phyloP scores from a whole-genome alignment of 2,113 vertebrate genomes.

The Leptobrachium ailaonicum region DNA sequence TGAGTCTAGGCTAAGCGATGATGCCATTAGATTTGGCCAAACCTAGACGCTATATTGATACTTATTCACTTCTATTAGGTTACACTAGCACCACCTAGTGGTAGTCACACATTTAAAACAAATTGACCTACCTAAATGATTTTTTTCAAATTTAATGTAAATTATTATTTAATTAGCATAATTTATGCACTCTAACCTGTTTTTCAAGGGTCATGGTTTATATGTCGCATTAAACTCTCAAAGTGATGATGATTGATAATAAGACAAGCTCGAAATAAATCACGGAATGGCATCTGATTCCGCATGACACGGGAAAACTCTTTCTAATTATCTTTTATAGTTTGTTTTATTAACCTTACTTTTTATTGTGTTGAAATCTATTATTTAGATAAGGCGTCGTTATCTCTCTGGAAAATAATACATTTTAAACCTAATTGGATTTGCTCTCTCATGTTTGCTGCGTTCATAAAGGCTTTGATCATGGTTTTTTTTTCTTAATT shows the following conservation, averaged over 20 bases:
- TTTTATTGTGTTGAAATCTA: conserved; percentile 43
- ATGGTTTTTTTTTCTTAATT: conserved; percentile 28
- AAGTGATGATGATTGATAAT: background rate
- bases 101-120: too few relatives aligned
- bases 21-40: too few relatives aligned
- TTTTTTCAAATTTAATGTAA: too few relatives aligned
- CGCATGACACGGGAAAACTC: conserved; percentile 2
- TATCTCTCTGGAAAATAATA: conserved; percentile 44
- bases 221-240: too few relatives aligned
- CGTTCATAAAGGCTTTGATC: conserved; percentile 36
- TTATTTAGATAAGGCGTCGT: conserved; percentile 44
- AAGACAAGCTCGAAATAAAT: conserved; percentile 17
- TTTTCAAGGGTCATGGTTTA: too few relatives aligned
- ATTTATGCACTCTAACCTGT: too few relatives aligned
- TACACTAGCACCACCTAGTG: too few relatives aligned
- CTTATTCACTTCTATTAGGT: too few relatives aligned
- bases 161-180: too few relatives aligned
- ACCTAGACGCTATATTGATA: too few relatives aligned
- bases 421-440: conserved; percentile 47
- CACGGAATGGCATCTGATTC: background rate
- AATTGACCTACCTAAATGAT: too few relatives aligned
- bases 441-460: conserved; percentile 12
- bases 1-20: too few relatives aligned
- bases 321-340: conserved; percentile 47
- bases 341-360: conserved; percentile 39